Conservation (phyloP, 2,888 invertebrate genomes). For the Tinea pellionella region DNA sequence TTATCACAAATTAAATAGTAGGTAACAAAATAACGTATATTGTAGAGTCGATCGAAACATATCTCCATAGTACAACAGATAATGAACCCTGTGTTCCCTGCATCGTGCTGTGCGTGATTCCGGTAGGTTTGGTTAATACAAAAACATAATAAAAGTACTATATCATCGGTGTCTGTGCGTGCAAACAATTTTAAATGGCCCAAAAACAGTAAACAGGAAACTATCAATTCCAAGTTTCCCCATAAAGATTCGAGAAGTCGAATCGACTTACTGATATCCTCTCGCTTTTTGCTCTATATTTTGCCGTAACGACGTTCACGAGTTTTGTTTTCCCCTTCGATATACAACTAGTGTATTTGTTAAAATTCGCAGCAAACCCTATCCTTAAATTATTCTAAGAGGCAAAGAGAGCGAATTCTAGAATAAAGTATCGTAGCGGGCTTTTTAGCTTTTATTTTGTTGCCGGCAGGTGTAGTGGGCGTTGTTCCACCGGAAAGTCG, state of each 20-base stretch:
- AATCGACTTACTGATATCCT: slow-evolving; percentile 34
- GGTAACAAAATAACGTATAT: slow-evolving; percentile 55
- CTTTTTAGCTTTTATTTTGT: slow-evolving; percentile 65
- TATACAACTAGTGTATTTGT: background rate
- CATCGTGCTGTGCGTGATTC: slow-evolving; percentile 53
- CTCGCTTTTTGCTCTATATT: slow-evolving; percentile 32
- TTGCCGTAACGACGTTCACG: slow-evolving; percentile 31
- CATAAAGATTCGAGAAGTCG: slow-evolving; percentile 55
- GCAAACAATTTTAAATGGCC: slow-evolving; percentile 52
- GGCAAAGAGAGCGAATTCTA: slow-evolving; percentile 1
- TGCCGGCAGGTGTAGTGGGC: slow-evolving; percentile 73
- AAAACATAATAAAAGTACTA: slow-evolving; percentile 42
- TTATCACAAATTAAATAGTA: slow-evolving; percentile 52
- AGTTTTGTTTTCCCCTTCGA: slow-evolving; percentile 28
- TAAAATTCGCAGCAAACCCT: background rate
- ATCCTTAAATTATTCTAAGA: background rate
- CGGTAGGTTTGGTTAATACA: slow-evolving; percentile 37
- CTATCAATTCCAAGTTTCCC: slow-evolving; percentile 57
- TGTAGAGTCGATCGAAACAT: slow-evolving; percentile 34
- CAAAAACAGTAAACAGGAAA: slow-evolving; percentile 55
- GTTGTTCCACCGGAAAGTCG: slow-evolving; percentile 73
- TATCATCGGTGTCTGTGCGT: slow-evolving; percentile 47
- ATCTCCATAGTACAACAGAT: slow-evolving; percentile 38
- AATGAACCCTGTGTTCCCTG: slow-evolving; percentile 37
- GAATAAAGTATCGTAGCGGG: slow-evolving; percentile 34